Base-by-base conservation (phyloP, 2,888 invertebrate genomes). In the Caenorhabditis becei region DNA sequence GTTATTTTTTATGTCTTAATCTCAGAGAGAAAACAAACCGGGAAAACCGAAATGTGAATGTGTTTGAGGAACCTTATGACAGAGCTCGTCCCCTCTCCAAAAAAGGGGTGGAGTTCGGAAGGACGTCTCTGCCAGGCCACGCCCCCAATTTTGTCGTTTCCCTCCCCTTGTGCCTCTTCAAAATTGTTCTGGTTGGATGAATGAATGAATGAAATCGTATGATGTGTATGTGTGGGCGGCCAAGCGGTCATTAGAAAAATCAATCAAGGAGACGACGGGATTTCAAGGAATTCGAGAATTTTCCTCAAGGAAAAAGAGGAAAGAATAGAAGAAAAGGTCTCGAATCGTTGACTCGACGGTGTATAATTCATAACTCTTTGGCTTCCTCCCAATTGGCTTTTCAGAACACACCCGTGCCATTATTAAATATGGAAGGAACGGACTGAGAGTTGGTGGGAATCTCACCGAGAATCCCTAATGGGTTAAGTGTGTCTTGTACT, bases 61-160 rank as follows among this genome's bases (percentile, higher is more conserved):
- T 62, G 59, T 66, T 37, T 35, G 26, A 26, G 24, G 44, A 54
- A 32, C 53, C 53, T 59, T 53, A 32, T 66, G 75, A 65, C 72
- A 63, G 32, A 32, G 63, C 63, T 62, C 71, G 47, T 62, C 58
- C 37, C 66, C 26, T 23, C 53, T 53, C 16, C 24, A 37, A 66
- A 75, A 72, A 74, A 26, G 59, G 75, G 75, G 75, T 51, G 75
- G 75, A 61, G 75, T 61, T 66, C 59, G 20, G 61, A 67, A 75
- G 66, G 75, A 75, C 75, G 75, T 75, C 66, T 65, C n/a, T n/a
- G 32, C 59, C 8, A 63, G n/a, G 61, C 66, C 59, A 37, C 66
- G 61, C 66, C 75, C 59, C 41, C 35, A 47, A 35, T 53, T 51
- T 66, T 61, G 49, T 32, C 37, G 49, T 59, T 71, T 53, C 62